Conservation (phyloP, 1,140 invertebrate species). For the Heliconius hewitsoni region DNA sequence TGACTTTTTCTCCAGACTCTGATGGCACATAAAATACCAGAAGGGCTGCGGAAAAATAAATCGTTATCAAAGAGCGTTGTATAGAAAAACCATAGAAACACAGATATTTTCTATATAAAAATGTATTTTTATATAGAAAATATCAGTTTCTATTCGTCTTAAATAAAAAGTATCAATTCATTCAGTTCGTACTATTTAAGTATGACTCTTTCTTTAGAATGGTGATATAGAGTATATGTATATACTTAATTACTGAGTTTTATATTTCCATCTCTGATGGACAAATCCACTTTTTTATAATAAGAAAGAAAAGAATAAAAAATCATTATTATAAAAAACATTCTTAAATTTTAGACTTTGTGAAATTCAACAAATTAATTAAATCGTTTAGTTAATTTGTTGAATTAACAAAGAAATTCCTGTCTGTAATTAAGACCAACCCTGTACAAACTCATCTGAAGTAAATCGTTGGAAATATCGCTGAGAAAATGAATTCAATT, state of each 20-base stretch:
- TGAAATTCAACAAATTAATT: too few relatives aligned
- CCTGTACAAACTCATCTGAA: constrained; percentile 30
- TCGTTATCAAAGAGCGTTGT: background rate
- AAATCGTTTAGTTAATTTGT: constrained; percentile 11
- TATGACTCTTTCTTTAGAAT: too few relatives aligned
- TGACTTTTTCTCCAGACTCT: constrained; percentile 95
- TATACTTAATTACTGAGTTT: too few relatives aligned
- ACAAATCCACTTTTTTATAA: too few relatives aligned
- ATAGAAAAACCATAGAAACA: background rate
- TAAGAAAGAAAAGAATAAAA: too few relatives aligned
- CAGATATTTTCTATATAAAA: too few relatives aligned
- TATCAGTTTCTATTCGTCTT: too few relatives aligned
- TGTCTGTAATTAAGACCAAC: constrained; percentile 24
- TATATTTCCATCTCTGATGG: too few relatives aligned
- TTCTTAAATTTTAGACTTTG: background rate
- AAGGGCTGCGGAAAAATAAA: constrained; percentile 83
- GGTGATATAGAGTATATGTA: too few relatives aligned
- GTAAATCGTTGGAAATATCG: constrained; percentile 37
- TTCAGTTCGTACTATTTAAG: too few relatives aligned
- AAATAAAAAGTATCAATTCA: too few relatives aligned
- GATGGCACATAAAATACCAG: constrained; percentile 96
- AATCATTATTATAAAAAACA: too few relatives aligned
- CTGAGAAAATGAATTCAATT: constrained; percentile 31
- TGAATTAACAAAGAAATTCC: constrained; percentile 6
- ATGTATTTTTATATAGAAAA: background rate